phyloP scores from a whole-genome alignment of 2,888 invertebrate genomes.

The Mantis religiosa region DNA sequence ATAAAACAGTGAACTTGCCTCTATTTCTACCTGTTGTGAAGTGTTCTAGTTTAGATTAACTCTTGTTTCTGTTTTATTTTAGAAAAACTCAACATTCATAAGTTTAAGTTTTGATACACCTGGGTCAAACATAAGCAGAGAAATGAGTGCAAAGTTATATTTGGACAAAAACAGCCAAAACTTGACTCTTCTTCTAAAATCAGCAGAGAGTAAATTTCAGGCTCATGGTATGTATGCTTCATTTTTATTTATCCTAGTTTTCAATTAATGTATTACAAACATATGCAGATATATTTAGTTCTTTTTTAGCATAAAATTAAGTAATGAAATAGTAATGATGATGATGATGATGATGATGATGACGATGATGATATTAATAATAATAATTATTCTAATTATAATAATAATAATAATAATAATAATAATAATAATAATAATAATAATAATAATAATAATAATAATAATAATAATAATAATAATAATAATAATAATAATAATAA shows the following conservation, averaged over 20 bases:
- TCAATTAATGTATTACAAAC: neutral
- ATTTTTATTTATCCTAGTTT: neutral
- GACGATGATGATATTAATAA: too few relatives aligned
- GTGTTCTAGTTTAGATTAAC: neutral
- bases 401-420: too few relatives aligned
- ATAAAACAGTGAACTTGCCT: too few relatives aligned
- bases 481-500: too few relatives aligned
- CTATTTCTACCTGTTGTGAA: too few relatives aligned
- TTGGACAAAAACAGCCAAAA: slow-evolving; percentile 54
- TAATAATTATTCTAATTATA: too few relatives aligned
- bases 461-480: too few relatives aligned
- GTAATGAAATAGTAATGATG: too few relatives aligned
- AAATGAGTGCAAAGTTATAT: slow-evolving; percentile 55
- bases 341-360: too few relatives aligned
- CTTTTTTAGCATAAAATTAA: neutral
- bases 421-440: too few relatives aligned
- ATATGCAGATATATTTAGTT: neutral
- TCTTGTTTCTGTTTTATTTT: neutral
- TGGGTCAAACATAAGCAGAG: slow-evolving; percentile 63
- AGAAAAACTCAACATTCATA: slow-evolving; percentile 50
- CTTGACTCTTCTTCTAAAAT: slow-evolving; percentile 61
- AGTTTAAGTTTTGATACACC: slow-evolving; percentile 78
- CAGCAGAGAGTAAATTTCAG: slow-evolving; percentile 60
- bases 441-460: too few relatives aligned
- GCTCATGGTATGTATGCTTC: slow-evolving; percentile 52